These are phyloP conservation scores for Eilema caniola DNA, from an alignment of 2,888 invertebrate genomes.

Conservation along the genomic window DNA sequence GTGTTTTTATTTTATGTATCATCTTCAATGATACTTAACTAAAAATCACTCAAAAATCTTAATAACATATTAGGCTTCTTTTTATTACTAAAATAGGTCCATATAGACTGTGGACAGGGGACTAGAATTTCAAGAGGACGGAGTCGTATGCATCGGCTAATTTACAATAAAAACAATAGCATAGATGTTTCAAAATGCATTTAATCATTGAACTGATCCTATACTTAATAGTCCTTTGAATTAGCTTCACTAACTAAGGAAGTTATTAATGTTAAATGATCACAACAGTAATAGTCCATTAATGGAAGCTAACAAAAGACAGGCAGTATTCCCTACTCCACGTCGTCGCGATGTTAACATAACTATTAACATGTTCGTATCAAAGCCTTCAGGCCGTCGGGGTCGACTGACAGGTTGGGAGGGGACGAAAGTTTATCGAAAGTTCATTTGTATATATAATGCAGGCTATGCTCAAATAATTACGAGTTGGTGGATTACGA, in stretches of 20 bases:
- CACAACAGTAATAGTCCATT: constrained; percentile 17
- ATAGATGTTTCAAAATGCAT: not conserved
- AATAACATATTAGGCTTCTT: too few species aligned
- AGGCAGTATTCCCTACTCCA: constrained; percentile 31
- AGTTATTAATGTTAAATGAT: constrained; percentile 16
- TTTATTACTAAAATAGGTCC: too few species aligned
- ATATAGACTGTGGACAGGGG: too few species aligned
- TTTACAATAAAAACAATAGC: not conserved
- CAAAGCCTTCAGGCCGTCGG: constrained; percentile 56
- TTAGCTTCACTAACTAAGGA: constrained; percentile 7
- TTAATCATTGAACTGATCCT: not conserved
- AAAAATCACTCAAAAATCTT: too few species aligned
- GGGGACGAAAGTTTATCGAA: constrained; percentile 65
- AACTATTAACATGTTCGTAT: constrained; percentile 58
- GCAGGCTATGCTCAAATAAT: constrained; percentile 16
- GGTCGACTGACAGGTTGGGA: constrained; percentile 65
- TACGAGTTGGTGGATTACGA: constrained; percentile 17
- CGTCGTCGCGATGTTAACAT: constrained; percentile 57
- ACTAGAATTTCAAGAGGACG: too few species aligned
- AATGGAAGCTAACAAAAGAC: constrained; percentile 25
- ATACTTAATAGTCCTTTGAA: not conserved
- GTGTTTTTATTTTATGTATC: too few species aligned
- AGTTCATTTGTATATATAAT: constrained; percentile 62
- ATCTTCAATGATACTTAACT: too few species aligned
- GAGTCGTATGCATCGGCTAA: too few species aligned